These are phyloP conservation scores for Palloptera scutellata DNA, from an alignment of 2,888 invertebrate genomes.

Conservation along the genomic window DNA sequence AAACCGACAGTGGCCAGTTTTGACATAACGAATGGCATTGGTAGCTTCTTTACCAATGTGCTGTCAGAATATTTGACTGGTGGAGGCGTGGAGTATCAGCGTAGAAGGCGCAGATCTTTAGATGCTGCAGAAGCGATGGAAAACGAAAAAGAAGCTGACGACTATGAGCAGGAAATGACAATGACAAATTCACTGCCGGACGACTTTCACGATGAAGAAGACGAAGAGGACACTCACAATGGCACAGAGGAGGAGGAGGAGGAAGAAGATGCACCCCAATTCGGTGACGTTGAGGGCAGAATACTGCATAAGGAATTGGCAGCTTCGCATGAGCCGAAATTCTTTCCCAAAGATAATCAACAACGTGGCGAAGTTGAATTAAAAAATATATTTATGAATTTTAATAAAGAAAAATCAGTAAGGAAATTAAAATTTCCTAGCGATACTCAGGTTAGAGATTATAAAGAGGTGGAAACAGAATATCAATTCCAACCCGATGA, in stretches of 20 bases:
- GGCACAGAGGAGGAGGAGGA: slow-evolving; percentile 19
- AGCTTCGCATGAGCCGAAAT: slow-evolving; percentile 15
- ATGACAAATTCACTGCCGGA: slow-evolving; percentile 27
- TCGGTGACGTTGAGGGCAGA: slow-evolving; percentile 42
- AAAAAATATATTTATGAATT: slow-evolving; percentile 40
- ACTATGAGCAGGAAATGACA: slow-evolving; percentile 45
- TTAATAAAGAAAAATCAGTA: slow-evolving; percentile 48
- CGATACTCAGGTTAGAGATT: slow-evolving; percentile 26
- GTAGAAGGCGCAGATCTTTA: slow-evolving; percentile 41
- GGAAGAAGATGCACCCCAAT: slow-evolving; percentile 4
- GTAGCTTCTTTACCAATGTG: slow-evolving; percentile 58
- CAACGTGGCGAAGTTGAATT: slow-evolving; percentile 34
- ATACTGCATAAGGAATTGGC: slow-evolving; percentile 41
- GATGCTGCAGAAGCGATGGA: slow-evolving; percentile 33
- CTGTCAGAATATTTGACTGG: slow-evolving; percentile 56
- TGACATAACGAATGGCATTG: slow-evolving; percentile 55
- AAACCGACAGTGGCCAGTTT: slow-evolving; percentile 43
- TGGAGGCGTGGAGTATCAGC: slow-evolving; percentile 52
- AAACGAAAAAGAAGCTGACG: slow-evolving; percentile 42
- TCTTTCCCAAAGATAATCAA: slow-evolving; percentile 29
- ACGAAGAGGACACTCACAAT: slow-evolving; percentile 41
- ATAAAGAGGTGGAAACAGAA: slow-evolving; percentile 27
- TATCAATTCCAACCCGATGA: slow-evolving; percentile 5
- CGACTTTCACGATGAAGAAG: slow-evolving; percentile 53
- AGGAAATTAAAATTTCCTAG: slow-evolving; percentile 55